Percentiles rank a stretch among this genome's conserved stretches.
These are phyloP conservation scores for Busseola fusca DNA, from an alignment of 2,888 invertebrate genomes.

Conservation along the genomic window DNA sequence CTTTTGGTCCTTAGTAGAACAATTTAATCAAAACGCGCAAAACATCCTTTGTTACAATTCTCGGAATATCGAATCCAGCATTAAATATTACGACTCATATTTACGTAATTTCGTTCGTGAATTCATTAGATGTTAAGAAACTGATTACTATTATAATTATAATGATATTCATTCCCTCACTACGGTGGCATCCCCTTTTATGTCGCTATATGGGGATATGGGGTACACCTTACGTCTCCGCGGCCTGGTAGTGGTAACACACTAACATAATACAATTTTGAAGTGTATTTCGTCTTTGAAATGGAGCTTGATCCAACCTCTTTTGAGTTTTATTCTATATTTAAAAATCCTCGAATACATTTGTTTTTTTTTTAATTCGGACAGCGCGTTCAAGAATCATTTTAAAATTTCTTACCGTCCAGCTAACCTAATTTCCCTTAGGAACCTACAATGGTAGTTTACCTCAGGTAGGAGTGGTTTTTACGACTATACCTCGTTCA, in stretches of 20 bases:
- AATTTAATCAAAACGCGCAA: background rate
- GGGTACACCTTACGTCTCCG: slow-evolving; percentile 31
- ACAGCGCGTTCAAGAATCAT: background rate
- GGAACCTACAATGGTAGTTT: background rate
- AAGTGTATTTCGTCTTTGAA: slow-evolving; percentile 1
- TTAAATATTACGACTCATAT: slow-evolving; percentile 8
- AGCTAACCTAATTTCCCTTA: slow-evolving; percentile 19
- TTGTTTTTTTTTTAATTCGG: slow-evolving; percentile 6
- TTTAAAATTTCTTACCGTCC: background rate
- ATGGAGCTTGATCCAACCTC: background rate
- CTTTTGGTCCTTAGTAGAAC: too few relatives aligned
- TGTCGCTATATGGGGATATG: slow-evolving; percentile 37
- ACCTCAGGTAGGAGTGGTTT: slow-evolving; percentile 27
- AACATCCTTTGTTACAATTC: slow-evolving; percentile 28
- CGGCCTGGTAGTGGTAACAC: slow-evolving; percentile 9
- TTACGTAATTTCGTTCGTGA: slow-evolving; percentile 37
- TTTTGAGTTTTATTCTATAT: background rate
- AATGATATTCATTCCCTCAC: slow-evolving; percentile 35
- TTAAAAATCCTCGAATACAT: background rate
- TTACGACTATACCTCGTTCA: slow-evolving; percentile 16
- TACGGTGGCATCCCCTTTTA: slow-evolving; percentile 33
- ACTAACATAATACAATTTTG: slow-evolving; percentile 20
- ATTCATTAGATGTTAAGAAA: slow-evolving; percentile 32
- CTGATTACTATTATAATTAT: slow-evolving; percentile 40
- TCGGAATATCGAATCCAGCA: slow-evolving; percentile 4